Conservation (phyloP, 2,888 invertebrate species). For the Limnephilus rhombicus region DNA sequence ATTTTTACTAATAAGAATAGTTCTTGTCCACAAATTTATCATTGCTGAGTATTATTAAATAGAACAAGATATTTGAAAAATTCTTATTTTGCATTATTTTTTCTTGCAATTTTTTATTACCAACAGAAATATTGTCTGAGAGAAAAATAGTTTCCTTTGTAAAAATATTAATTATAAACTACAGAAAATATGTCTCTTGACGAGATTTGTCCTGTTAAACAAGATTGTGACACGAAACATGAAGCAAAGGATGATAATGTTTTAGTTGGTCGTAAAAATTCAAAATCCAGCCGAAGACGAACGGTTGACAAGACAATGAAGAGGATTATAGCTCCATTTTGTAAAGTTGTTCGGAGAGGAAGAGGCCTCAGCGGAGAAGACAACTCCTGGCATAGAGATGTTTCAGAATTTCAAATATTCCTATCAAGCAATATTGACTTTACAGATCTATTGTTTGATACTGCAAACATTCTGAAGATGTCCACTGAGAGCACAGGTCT, state of each 20-base stretch:
- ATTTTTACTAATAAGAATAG: neutral
- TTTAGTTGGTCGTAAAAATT: conserved; percentile 10
- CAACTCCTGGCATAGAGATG: conserved; percentile 6
- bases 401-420: conserved; percentile 71
- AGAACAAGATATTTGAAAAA: neutral
- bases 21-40: neutral
- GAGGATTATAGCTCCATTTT: conserved; percentile 49
- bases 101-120: neutral
- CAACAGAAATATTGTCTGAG: neutral
- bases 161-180: neutral
- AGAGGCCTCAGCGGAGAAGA: neutral
- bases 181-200: neutral
- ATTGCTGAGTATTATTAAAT: neutral
- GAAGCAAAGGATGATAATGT: neutral
- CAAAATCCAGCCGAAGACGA: conserved; percentile 35
- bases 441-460: conserved; percentile 77
- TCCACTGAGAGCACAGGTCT: conserved; percentile 78
- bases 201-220: neutral
- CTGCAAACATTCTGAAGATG: conserved; percentile 77
- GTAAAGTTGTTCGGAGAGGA: conserved; percentile 36
- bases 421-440: conserved; percentile 79
- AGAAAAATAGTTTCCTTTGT: neutral
- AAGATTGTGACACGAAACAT: neutral
- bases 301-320: conserved; percentile 45
- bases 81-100: neutral